phyloP scores from a whole-genome alignment of 2,113 vertebrate genomes.

The Xyliphius kryptos region DNA sequence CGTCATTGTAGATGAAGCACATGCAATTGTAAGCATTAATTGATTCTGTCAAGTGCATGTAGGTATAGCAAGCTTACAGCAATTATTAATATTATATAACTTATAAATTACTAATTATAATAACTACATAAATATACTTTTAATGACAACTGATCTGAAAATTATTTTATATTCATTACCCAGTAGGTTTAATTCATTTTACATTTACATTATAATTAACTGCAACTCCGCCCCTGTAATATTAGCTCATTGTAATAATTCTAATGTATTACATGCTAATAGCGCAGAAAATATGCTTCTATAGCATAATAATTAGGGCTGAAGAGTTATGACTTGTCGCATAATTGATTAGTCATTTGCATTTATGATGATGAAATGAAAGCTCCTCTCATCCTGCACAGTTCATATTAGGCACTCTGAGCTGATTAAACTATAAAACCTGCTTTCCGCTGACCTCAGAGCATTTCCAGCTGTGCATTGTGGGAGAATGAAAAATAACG shows the following conservation, averaged over 20 bases:
- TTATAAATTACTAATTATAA: too few relatives aligned
- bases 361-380: slow-evolving; percentile 40
- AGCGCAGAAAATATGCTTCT: slow-evolving; percentile 33
- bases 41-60: too few relatives aligned
- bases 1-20: too few relatives aligned
- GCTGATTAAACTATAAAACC: slow-evolving; percentile 26
- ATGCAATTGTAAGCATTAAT: too few relatives aligned
- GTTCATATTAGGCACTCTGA: slow-evolving; percentile 28
- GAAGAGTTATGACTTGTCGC: slow-evolving; percentile 26
- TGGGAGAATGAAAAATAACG: too few relatives aligned
- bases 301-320: slow-evolving; percentile 32
- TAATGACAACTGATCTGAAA: too few relatives aligned
- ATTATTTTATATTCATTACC: not conserved
- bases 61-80: too few relatives aligned
- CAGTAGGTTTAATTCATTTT: slow-evolving; percentile 3
- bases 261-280: slow-evolving; percentile 29
- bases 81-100: too few relatives aligned
- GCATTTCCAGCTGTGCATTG: slow-evolving; percentile 6
- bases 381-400: slow-evolving; percentile 11
- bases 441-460: slow-evolving; percentile 31
- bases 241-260: slow-evolving; percentile 26
- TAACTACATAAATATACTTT: too few relatives aligned
- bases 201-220: slow-evolving; percentile 20
- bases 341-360: slow-evolving; percentile 47
- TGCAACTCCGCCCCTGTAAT: slow-evolving; percentile 8